Base-by-base conservation (phyloP, 2,888 invertebrate species). In the Drosophila nigritarsus region DNA sequence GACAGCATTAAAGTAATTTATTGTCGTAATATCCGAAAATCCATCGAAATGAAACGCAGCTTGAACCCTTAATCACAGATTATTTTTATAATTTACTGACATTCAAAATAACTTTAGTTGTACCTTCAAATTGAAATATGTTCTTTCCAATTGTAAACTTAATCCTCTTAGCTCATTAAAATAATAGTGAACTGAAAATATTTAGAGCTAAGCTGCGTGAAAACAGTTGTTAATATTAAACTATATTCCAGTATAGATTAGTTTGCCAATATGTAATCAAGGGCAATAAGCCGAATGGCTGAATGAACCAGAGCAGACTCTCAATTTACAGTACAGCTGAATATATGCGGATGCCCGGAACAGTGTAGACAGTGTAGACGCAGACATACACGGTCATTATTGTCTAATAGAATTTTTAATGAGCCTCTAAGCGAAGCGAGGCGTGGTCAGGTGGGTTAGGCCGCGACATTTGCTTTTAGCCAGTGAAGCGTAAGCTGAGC, bases 371-470 rank as follows among this genome's bases (percentile, higher is more conserved):
- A 32, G 32, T 32, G 32, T 40, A 51, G 34, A 24, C 38, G 34
- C 56, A 45, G 20, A 53, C n/a, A 42, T 30, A 42, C 29, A 50
- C 29, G 15, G 65, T 55, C 68, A 80, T 81, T 77, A 84, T 77
- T 60, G 66, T 55, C 65, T 61, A 78, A 83, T 73, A 72, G 74
- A 73, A 75, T 72, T 86, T 78, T 88, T 78, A 88, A 88, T 85
- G 83, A 85, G 74, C 64, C 71, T 51, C 68, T 65, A 59, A 68
- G 56, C 51, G 49, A 34, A 34, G 49, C 32, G 54, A 32, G 20
- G 36, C 51, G 49, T 38, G 40, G 55, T 32, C 50, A 42, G 27
- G 27, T 40, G 59, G 20, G 34, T 7, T 24, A 15, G 8, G 15
- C 34, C 20, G n/a, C 1, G 49, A 27, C 49, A 58, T 71, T 71